Evolutionary conservation across 2,888 invertebrate genomes (phyloP), one percentile per base, ranked within the genome.

Genomic region (Embidobia sp.): DNA sequence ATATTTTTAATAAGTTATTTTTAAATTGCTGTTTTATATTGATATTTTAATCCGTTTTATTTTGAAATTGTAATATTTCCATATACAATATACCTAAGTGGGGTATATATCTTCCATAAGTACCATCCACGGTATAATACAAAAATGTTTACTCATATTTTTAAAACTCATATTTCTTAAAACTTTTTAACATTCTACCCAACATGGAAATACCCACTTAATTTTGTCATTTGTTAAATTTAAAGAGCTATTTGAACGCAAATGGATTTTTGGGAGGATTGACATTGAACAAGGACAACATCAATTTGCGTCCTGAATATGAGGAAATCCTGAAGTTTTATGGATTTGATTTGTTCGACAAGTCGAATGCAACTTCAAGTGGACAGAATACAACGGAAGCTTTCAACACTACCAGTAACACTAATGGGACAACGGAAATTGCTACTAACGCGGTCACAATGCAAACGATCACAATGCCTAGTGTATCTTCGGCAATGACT

Each of bases 191-290:
- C n/a, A n/a, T n/a, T n/a, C n/a, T n/a, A n/a, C n/a, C n/a, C n/a
- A n/a, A n/a, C n/a, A n/a, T n/a, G n/a, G n/a, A n/a, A n/a, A n/a
- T n/a, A n/a, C 22, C 3, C 6, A 22, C 22, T 22, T 22, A 4
- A 22, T 4, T 6, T 22, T 22, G 22, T 22, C 22, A 18, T 33
- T 11, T 19, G 1, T 33, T 18, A 33, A 16, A 15, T 44, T 33
- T 31, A 3, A 11, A 89, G 96, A 96, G 95, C 49, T 96, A 96
- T 86, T 95, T 96, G 84, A 94, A 95, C 72, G 94, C 94, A 11
- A 95, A 96, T 85, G 96, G 96, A 31, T 96, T 96, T 78, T 90
- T 96, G 1, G 95, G 95, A 8, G 96, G 96, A 0, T 90, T 96
- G 69, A 95, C 95, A 5, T 90, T 96, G 33, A 96, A 94, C 88